A percentile compares a stretch with the other conserved stretches of the same genome.
Evolutionary conservation across 2,113 vertebrate species (phyloP).

Genomic region (Ammodytes marinus): DNA sequence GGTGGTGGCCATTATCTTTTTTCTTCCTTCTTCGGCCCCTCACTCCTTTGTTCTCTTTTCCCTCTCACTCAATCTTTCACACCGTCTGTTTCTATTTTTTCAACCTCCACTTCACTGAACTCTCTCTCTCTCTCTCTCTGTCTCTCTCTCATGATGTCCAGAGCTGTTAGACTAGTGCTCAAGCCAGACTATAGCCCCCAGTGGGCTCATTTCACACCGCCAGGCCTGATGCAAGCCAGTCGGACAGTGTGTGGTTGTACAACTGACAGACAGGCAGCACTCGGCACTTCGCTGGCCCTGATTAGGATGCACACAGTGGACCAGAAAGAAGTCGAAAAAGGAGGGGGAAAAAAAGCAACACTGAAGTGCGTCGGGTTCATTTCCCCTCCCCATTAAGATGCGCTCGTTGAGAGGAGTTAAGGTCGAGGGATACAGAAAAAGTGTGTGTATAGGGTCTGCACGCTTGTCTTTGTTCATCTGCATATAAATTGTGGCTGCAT

Average conservation of each 20-base stretch:
- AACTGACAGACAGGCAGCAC: constrained; percentile 59
- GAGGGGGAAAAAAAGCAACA: constrained; percentile 4
- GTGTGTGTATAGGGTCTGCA: constrained; percentile 3
- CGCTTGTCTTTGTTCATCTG: constrained; percentile 24
- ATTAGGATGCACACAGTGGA: constrained; percentile 61
- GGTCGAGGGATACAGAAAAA: background rate
- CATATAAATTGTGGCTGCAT: constrained; percentile 3
- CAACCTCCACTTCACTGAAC: constrained; percentile 37
- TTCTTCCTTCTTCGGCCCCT: constrained; percentile 19
- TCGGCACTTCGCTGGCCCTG: constrained; percentile 45
- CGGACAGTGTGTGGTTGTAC: constrained; percentile 46
- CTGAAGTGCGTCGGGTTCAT: constrained; percentile 40
- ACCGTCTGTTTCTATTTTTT: constrained; percentile 24
- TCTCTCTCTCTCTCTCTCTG: constrained; percentile 10
- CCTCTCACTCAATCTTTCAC: constrained; percentile 29
- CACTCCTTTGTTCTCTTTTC: constrained; percentile 64
- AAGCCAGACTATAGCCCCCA: constrained; percentile 68
- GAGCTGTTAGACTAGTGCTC: constrained; percentile 69
- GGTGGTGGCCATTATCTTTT: constrained; percentile 50
- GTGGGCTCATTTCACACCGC: constrained; percentile 70
- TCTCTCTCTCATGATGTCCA: constrained; percentile 50
- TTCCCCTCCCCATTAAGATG: constrained; percentile 27
- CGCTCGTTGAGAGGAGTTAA: constrained; percentile 31
- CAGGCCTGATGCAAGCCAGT: constrained; percentile 58
- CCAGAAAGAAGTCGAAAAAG: constrained; percentile 1